A percentile compares a stretch with the other conserved stretches of the same genome.
Evolutionary conservation across 2,113 vertebrate species (phyloP).

Genomic region (Mustela lutreola): DNA sequence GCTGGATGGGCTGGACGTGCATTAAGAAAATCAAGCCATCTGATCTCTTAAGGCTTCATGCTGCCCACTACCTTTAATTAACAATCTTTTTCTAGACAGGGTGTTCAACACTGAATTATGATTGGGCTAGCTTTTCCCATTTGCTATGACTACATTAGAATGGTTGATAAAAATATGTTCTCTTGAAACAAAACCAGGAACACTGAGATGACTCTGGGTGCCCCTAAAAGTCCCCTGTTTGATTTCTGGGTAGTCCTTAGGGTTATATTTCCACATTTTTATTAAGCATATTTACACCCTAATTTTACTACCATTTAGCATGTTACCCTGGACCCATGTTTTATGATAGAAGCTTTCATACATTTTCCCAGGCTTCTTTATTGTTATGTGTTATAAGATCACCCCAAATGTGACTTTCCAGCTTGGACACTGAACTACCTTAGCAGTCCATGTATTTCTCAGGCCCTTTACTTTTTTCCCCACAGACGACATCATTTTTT

Average conservation of each 20-base stretch:
- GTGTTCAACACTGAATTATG: not conserved
- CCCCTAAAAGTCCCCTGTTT: not conserved
- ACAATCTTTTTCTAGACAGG: not conserved
- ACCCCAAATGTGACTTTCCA: not conserved
- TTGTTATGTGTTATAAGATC: not conserved
- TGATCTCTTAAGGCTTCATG: not conserved
- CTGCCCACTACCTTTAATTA: not conserved
- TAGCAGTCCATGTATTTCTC: not conserved
- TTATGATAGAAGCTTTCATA: not conserved
- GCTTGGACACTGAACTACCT: not conserved
- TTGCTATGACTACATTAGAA: not conserved
- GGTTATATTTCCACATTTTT: not conserved
- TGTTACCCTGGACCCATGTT: not conserved
- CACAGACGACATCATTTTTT: not conserved
- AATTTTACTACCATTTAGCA: not conserved
- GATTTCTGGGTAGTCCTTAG: not conserved
- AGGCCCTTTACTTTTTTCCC: not conserved
- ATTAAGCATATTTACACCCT: not conserved
- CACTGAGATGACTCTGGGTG: not conserved
- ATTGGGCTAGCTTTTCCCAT: not conserved
- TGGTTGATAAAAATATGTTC: not conserved
- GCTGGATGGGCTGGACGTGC: not conserved
- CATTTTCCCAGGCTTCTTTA: not conserved
- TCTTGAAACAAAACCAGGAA: slow-evolving; percentile 17
- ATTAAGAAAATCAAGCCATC: not conserved